Percentiles rank a stretch among this genome's conserved stretches.
Evolutionary conservation across 2,113 vertebrate species (phyloP).

Genomic region (Nymphicus hollandicus): DNA sequence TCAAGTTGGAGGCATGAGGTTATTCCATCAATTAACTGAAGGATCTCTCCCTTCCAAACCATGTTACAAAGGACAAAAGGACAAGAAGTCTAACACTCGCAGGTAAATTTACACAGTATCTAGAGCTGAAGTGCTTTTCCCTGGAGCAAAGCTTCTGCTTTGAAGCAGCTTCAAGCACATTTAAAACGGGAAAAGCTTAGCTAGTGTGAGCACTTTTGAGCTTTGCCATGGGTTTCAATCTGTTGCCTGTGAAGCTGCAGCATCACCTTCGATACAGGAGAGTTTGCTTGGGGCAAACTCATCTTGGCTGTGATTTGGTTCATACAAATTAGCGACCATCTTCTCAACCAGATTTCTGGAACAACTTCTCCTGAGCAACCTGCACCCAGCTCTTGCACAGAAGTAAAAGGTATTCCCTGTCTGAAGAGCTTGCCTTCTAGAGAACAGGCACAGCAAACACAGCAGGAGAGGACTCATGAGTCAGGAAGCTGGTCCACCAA

Average conservation of each 20-base stretch:
- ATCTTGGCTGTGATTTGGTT: neutral
- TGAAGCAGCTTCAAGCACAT: neutral
- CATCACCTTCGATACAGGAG: neutral
- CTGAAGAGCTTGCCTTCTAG: neutral
- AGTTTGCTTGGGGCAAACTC: neutral
- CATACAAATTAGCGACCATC: neutral
- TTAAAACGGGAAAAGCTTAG: neutral
- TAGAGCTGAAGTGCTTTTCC: neutral
- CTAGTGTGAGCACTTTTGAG: neutral
- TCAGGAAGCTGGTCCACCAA: neutral
- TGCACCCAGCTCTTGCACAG: neutral
- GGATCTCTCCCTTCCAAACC: neutral
- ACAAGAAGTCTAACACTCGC: neutral
- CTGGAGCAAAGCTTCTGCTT: neutral
- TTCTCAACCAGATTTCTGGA: neutral
- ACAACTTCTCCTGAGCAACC: neutral
- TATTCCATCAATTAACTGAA: neutral
- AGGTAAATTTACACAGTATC: neutral
- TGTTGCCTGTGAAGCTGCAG: neutral
- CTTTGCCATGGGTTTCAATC: neutral
- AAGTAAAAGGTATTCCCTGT: neutral
- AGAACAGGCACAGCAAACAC: neutral
- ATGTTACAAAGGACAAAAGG: neutral
- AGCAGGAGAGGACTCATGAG: fast-evolving
- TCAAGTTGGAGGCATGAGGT: neutral